Evolutionary conservation across 1,140 invertebrate species (phyloP), one percentile per base, ranked within the genome.

Genomic region (Zaprionus capensis): DNA sequence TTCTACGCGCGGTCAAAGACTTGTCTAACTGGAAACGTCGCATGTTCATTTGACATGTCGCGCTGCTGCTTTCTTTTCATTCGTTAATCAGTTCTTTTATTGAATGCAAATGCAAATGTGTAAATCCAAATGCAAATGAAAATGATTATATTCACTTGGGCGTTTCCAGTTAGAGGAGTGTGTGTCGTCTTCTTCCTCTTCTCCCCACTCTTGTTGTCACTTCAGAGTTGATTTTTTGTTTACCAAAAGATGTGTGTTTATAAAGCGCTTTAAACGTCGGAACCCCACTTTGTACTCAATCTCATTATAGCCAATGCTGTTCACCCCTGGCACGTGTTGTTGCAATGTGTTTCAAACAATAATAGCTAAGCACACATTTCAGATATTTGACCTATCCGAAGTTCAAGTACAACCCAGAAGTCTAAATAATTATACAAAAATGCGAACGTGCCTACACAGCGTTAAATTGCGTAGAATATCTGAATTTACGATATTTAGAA

Each of bases 1-100:
- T 51, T 46, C 64, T 9, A 22, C 14, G 58, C 38, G 68, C 20
- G 31, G 31, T 20, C 49, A 44, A 64, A 76, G 63, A 80, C 64
- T 78, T 73, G 74, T 74, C 75, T 66, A 88, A 88, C 78, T 88
- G 71, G 69, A 88, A 81, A 83, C 59, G 44, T 6, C 15, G 20
- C 68, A 82, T 78, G 58, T 64, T 72, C 9, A 11, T 34, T 11
- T 65, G 59, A 62, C 53, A 66, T 49, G 59, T 71, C 67, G 38
- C 9, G 9, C 38, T 28, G 41, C 74, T 68, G 61, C 70, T 87
- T 86, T 80, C 76, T 85, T 76, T 72, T 76, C 34, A 59, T 73
- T 72, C 55, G 31, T 44, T 63, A 76, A 68, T 80, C 76, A 64
- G 69, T 49, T 17, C 71, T 77, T 58, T 61, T 67, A 57, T 46